Base-by-base conservation (phyloP, 2,797 vertebrate species). In the Clarias platycephalus region DNA sequence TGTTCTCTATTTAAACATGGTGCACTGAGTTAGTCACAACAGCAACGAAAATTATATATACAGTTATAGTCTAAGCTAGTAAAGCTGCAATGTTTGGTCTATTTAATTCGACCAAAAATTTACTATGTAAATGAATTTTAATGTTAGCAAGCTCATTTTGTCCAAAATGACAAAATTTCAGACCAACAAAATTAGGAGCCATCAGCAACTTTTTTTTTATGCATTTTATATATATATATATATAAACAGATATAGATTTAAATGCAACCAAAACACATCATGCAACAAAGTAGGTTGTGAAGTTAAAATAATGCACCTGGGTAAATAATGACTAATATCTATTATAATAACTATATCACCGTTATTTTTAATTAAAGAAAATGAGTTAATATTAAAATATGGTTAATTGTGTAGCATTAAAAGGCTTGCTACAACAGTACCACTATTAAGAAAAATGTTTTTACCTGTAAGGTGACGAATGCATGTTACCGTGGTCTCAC, bases 1-100 rank as follows among this genome's bases (percentile, higher is more conserved):
- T 18, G 49, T 12, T 28, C 66, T 77, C 63, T 78, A 53, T n/a
- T 76, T 13, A 83, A 77, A 77, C 34, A 49, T 44, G 53, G 5
- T 37, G 55, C 15, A 34, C 31, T n/a, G 57, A 63, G 37, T n/a
- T 10, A 57, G 12, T 22, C 68, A 34, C 5, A 34, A 60, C 22
- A 12, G 10, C 44, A 31, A 71, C 4, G 3, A 74, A 74, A 40
- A 40, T 16, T 18, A 37, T 15, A 13, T 49, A 12, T 12, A 49
- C 10, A 12, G 44, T 49, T 12, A 12, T 12, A 49, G 44, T 49
- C 44, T 20, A 75, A 15, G n/a, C n/a, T 55, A 28, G 71, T 28
- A 16, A 40, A 70, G 34, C 37, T 4, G 34, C 34, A 28, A 55
- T 20, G 49, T 28, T 75, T 55, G 37, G 5, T 37, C 37, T 8